Conservation (phyloP, 2,888 invertebrate genomes). For the Sminthurinus aureus region DNA sequence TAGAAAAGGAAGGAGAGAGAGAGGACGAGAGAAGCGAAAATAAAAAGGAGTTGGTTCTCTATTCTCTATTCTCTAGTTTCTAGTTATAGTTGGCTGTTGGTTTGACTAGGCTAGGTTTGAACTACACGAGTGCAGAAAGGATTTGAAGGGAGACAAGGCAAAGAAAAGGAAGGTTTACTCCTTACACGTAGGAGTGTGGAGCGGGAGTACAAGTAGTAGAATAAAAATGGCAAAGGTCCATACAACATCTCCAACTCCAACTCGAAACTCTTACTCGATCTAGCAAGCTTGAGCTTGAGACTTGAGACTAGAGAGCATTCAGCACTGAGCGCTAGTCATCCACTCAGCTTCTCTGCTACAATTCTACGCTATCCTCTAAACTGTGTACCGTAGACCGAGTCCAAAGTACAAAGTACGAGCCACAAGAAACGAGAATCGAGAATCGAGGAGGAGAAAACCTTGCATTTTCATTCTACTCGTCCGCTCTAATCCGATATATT, state of each 20-base stretch:
- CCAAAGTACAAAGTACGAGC: too few relatives aligned
- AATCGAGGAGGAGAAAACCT: neutral
- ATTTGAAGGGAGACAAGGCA: slow-evolving; percentile 12
- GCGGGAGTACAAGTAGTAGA: neutral
- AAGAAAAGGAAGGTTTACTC: slow-evolving; percentile 3
- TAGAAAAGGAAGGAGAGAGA: neutral
- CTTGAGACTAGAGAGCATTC: too few relatives aligned
- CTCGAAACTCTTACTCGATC: too few relatives aligned
- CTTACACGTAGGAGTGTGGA: neutral
- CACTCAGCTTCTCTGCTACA: too few relatives aligned
- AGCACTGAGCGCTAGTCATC: too few relatives aligned
- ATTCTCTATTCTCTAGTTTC: too few relatives aligned
- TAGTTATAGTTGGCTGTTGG: slow-evolving; percentile 11
- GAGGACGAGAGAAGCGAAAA: neutral
- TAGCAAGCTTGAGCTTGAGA: too few relatives aligned
- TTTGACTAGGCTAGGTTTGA: neutral
- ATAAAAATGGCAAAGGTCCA: slow-evolving; percentile 16
- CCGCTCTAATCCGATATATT: neutral
- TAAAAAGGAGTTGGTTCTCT: neutral
- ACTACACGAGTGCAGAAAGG: neutral
- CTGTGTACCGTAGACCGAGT: too few relatives aligned
- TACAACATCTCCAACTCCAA: slow-evolving; percentile 7
- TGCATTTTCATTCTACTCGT: slow-evolving; percentile 3
- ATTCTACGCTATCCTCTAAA: too few relatives aligned
- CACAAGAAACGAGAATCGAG: neutral